Evolutionary conservation across 2,113 vertebrate genomes (phyloP).

Genomic region (Sander vitreus): DNA sequence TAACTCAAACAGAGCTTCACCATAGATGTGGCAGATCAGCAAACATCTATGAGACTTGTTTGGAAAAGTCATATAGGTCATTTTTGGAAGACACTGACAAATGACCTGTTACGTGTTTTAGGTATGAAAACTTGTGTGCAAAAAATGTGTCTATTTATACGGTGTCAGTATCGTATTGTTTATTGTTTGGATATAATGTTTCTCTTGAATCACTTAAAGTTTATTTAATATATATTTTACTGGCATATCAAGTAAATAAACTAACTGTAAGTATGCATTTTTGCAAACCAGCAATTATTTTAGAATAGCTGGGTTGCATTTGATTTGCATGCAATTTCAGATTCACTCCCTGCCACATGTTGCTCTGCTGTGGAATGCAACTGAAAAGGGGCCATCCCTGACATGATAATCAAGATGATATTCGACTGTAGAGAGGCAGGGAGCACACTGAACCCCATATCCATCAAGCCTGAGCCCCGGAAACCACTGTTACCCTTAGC

Average conservation of each 20-base stretch:
- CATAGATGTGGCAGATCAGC: background rate
- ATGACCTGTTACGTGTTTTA: background rate
- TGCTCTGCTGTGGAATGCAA: conserved; percentile 55
- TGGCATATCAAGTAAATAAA: conserved; percentile 16
- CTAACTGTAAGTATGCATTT: conserved; percentile 4
- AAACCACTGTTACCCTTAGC: conserved; percentile 77
- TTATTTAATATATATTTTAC: conserved; percentile 1
- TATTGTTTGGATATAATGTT: background rate
- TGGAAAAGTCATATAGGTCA: background rate
- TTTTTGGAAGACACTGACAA: conserved; percentile 1
- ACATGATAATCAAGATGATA: conserved; percentile 64
- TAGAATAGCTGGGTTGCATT: conserved; percentile 13
- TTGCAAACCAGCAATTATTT: conserved; percentile 25
- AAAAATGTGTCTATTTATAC: conserved; percentile 1
- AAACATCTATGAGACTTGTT: background rate
- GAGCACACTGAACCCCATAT: conserved; percentile 48
- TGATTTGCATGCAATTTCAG: conserved; percentile 31
- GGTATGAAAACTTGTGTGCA: background rate
- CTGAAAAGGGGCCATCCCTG: conserved; percentile 54
- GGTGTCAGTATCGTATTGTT: background rate
- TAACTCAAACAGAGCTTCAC: background rate
- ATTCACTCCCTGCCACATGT: conserved; percentile 38
- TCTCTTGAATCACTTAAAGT: background rate
- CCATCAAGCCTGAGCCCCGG: conserved; percentile 70
- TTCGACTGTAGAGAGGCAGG: conserved; percentile 49